These are phyloP conservation scores for Mastomys natalensis DNA, from an alignment of 2,113 vertebrate genomes.

Conservation along the genomic window DNA sequence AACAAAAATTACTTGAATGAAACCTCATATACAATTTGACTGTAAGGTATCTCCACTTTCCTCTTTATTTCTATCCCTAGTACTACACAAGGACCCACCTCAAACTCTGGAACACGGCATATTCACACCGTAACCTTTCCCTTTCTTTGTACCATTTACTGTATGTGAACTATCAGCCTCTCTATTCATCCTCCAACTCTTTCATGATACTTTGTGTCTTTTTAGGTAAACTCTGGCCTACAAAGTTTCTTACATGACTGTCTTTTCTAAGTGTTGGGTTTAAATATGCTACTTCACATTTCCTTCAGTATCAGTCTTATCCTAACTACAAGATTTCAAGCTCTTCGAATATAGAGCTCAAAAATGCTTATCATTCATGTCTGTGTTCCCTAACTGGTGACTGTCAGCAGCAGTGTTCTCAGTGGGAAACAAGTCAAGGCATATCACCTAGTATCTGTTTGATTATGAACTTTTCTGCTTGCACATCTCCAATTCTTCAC, in stretches of 20 bases:
- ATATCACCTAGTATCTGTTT: background rate
- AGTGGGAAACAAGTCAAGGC: background rate
- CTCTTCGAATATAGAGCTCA: background rate
- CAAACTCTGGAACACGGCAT: background rate
- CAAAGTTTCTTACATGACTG: background rate
- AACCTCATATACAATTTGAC: slow-evolving; percentile 17
- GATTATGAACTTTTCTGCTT: slow-evolving; percentile 19
- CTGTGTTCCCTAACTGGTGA: background rate
- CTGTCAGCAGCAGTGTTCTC: background rate
- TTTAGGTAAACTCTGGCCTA: background rate
- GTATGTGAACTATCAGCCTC: background rate
- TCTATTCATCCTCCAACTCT: background rate
- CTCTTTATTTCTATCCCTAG: slow-evolving; percentile 31
- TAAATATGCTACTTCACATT: background rate
- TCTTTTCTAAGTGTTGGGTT: slow-evolving; percentile 39
- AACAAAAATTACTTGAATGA: slow-evolving; percentile 47
- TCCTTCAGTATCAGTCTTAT: slow-evolving; percentile 1
- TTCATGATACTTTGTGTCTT: background rate
- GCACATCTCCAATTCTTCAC: background rate
- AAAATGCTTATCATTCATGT: background rate
- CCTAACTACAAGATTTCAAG: background rate
- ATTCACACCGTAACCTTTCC: background rate
- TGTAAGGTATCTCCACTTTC: background rate
- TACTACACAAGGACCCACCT: background rate
- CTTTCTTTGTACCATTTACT: background rate